phyloP scores from a whole-genome alignment of 1,140 invertebrate species.

The Goniozus legneri region DNA sequence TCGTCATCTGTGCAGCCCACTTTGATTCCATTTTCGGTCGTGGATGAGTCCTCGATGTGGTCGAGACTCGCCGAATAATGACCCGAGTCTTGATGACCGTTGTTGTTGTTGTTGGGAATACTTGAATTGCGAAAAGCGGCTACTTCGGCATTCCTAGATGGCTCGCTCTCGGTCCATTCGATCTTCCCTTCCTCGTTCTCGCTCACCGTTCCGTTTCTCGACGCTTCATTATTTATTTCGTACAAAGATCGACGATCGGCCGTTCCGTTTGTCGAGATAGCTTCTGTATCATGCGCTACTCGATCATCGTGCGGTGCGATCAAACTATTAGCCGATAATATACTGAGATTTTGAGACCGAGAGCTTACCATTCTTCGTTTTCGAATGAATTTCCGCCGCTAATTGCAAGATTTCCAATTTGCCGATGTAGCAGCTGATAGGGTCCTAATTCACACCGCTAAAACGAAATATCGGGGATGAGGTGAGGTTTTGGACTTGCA shows the following conservation, averaged over 20 bases:
- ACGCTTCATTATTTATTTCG: not conserved
- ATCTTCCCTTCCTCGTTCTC: conserved; percentile 14
- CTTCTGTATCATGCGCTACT: too few relatives aligned
- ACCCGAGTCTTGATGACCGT: conserved; percentile 22
- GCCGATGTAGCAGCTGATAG: too few relatives aligned
- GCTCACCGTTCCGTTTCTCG: conserved; percentile 6
- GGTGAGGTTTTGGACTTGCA: too few relatives aligned
- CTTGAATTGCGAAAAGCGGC: conserved; percentile 18
- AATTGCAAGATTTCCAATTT: too few relatives aligned
- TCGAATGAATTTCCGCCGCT: too few relatives aligned
- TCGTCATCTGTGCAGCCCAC: conserved; percentile 23
- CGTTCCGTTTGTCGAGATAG: too few relatives aligned
- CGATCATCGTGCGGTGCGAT: too few relatives aligned
- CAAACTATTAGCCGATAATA: too few relatives aligned
- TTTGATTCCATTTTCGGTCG: conserved; percentile 7
- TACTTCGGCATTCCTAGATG: not conserved
- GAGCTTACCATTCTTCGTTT: conserved; percentile 48
- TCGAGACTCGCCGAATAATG: conserved; percentile 26
- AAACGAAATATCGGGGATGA: too few relatives aligned
- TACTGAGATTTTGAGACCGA: too few relatives aligned
- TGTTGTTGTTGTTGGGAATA: conserved; percentile 15
- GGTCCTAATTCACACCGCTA: too few relatives aligned
- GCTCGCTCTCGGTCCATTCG: conserved; percentile 31
- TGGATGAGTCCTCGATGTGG: not conserved
- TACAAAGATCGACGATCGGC: too few relatives aligned